Conservation (phyloP, 2,888 invertebrate species). For the Torymus aiolomorphi region DNA sequence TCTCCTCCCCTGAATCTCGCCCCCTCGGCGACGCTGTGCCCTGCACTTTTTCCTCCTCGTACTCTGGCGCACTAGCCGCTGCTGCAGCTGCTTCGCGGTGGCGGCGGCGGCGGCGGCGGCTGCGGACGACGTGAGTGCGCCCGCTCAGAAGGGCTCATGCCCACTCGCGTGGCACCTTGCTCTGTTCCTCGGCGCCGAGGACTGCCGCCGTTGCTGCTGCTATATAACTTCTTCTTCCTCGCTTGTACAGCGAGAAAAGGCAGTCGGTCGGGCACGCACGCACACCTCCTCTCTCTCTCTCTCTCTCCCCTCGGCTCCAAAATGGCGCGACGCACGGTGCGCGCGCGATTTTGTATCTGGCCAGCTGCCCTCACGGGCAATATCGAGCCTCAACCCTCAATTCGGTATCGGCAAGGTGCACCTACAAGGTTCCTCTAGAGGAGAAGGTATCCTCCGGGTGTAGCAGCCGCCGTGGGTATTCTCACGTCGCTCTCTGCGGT, state of each 20-base stretch:
- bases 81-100: slow-evolving; percentile 23
- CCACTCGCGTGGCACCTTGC: slow-evolving; percentile 40
- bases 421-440: too few species aligned
- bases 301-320: slow-evolving; percentile 57
- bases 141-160: slow-evolving; percentile 32
- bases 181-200: not conserved
- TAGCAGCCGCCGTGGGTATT: too few species aligned
- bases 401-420: too few species aligned
- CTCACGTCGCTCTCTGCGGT: too few species aligned
- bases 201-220: too few species aligned
- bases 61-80: too few species aligned
- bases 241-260: too few species aligned
- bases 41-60: not conserved
- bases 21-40: not conserved
- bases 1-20: too few species aligned
- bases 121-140: not conserved
- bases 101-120: not conserved
- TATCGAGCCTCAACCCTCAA: too few species aligned
- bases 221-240: too few species aligned
- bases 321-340: slow-evolving; percentile 54
- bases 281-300: slow-evolving; percentile 1
- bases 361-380: not conserved
- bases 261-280: not conserved
- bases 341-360: slow-evolving; percentile 7
- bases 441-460: too few species aligned